Evolutionary conservation across 2,888 invertebrate species (phyloP).

Genomic region (Altica lythri): DNA sequence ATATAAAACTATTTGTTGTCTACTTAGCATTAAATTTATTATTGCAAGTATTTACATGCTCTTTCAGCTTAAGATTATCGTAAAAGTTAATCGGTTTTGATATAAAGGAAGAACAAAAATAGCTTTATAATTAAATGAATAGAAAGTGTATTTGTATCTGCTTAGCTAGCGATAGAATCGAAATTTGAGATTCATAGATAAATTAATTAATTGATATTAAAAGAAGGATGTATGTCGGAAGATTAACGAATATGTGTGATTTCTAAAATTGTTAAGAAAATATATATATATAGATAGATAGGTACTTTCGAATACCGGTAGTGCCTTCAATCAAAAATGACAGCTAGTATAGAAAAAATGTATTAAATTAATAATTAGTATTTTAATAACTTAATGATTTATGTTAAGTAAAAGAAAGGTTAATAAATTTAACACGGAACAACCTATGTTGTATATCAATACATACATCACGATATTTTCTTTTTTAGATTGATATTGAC

Average conservation of each 20-base stretch:
- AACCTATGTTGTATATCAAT: neutral
- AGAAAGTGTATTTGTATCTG: neutral
- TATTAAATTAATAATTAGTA: too few species aligned
- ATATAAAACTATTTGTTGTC: too few species aligned
- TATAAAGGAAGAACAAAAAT: neutral
- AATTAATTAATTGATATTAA: conserved; percentile 2
- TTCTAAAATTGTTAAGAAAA: neutral
- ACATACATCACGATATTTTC: neutral
- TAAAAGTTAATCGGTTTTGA: neutral
- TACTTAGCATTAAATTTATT: too few species aligned
- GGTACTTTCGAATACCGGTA: neutral
- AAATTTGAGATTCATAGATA: conserved; percentile 1
- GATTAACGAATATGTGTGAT: neutral
- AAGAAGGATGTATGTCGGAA: conserved; percentile 1
- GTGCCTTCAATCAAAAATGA: neutral
- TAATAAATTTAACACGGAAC: too few species aligned
- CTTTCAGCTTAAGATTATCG: neutral
- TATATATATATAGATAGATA: too few species aligned
- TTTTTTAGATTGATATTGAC: conserved; percentile 15
- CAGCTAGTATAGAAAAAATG: too few species aligned
- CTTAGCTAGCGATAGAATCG: neutral
- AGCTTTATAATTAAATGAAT: neutral
- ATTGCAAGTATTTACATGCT: neutral
- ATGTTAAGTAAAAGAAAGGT: too few species aligned
- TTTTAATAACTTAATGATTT: too few species aligned